Evolutionary conservation across 2,113 vertebrate genomes (phyloP).

Genomic region (Aviceda subcristata): DNA sequence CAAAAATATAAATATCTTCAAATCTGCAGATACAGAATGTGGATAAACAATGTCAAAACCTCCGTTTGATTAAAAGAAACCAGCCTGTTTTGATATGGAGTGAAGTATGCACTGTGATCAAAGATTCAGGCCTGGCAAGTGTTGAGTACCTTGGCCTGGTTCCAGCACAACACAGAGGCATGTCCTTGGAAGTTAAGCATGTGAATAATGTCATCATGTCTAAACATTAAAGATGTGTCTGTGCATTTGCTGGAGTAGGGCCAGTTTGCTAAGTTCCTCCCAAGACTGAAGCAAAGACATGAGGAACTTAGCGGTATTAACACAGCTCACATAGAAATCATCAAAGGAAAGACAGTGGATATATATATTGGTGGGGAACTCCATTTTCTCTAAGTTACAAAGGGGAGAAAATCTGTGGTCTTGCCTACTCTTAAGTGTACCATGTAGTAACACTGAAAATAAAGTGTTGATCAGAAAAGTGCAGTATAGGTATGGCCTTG

Average conservation of each 20-base stretch:
- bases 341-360: not conserved
- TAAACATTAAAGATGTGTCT: not conserved
- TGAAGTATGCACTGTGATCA: not conserved
- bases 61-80: not conserved
- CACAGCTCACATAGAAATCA: not conserved
- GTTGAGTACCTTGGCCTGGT: not conserved
- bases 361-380: not conserved
- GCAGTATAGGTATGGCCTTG: not conserved
- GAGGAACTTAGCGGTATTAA: not conserved
- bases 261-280: not conserved
- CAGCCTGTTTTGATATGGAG: not conserved
- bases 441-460: not conserved
- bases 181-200: constrained; percentile 1
- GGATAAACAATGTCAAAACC: not conserved
- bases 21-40: not conserved
- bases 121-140: not conserved
- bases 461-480: not conserved
- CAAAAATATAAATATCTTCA: not conserved
- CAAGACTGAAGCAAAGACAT: not conserved
- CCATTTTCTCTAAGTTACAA: not conserved
- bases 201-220: not conserved
- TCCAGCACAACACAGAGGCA: not conserved
- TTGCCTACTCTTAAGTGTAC: not conserved
- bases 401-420: not conserved
- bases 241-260: not conserved